phyloP scores from a whole-genome alignment of 2,113 vertebrate genomes.

The Eonycteris spelaea region DNA sequence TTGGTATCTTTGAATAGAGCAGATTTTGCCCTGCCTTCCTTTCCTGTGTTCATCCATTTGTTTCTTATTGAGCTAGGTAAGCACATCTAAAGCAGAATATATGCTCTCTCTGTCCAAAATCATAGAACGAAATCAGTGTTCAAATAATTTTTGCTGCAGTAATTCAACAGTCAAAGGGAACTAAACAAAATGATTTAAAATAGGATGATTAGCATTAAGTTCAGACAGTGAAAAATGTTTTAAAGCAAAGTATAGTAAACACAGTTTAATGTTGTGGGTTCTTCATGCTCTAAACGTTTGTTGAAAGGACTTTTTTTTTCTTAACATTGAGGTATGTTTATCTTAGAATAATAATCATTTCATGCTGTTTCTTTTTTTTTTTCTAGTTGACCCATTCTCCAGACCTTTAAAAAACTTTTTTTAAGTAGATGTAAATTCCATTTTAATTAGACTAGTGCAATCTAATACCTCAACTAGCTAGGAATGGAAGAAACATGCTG shows the following conservation, averaged over 20 bases:
- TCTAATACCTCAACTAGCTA: conserved; percentile 74
- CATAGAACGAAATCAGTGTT: conserved; percentile 43
- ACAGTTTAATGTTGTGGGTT: conserved; percentile 30
- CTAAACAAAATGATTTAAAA: conserved; percentile 13
- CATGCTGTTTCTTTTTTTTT: conserved; percentile 57
- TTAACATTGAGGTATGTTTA: conserved; percentile 17
- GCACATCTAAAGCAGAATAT: conserved; percentile 17
- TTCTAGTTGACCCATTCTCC: conserved; percentile 65
- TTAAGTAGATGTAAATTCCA: conserved; percentile 79
- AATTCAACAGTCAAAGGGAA: conserved; percentile 41
- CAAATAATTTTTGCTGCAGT: conserved; percentile 47
- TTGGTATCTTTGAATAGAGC: conserved; percentile 3
- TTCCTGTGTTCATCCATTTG: background rate
- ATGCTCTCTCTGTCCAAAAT: background rate
- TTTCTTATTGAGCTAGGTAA: background rate
- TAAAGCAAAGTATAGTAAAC: background rate
- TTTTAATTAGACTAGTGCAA: conserved; percentile 82
- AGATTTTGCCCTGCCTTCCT: background rate
- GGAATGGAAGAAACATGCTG: conserved; percentile 65
- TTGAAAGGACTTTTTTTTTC: conserved; percentile 31
- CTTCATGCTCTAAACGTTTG: background rate
- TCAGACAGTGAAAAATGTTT: background rate
- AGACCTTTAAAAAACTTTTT: conserved; percentile 75
- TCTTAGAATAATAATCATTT: conserved; percentile 56
- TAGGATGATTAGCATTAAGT: conserved; percentile 12